phyloP scores from a whole-genome alignment of 2,797 vertebrate species.

The Sebastes iracundus region DNA sequence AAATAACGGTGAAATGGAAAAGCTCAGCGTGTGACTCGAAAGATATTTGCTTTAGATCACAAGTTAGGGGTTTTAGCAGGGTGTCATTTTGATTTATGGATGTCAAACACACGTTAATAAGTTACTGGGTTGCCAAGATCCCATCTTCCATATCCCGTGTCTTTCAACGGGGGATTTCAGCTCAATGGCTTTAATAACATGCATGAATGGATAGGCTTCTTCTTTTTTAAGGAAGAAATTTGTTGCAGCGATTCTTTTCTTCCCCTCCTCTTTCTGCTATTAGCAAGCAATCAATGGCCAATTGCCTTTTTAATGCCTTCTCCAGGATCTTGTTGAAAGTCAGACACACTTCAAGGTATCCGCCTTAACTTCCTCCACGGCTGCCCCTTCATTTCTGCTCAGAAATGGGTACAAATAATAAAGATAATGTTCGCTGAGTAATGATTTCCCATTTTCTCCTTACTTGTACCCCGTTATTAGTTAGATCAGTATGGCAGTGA shows the following conservation, averaged over 20 bases:
- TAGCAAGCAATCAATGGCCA: slow-evolving; percentile 90
- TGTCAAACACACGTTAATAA: slow-evolving; percentile 85
- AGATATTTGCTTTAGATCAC: slow-evolving; percentile 30
- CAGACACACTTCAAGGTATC: slow-evolving; percentile 86
- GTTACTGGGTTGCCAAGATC: slow-evolving; percentile 84
- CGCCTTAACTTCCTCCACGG: slow-evolving; percentile 83
- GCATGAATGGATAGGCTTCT: slow-evolving; percentile 87
- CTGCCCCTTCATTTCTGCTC: slow-evolving; percentile 86
- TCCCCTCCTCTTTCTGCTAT: slow-evolving; percentile 85
- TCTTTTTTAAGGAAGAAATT: slow-evolving; percentile 80
- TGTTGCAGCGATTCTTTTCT: slow-evolving; percentile 83
- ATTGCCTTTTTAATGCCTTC: slow-evolving; percentile 90
- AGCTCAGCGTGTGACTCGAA: neutral
- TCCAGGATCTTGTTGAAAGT: slow-evolving; percentile 88
- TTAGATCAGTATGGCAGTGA: slow-evolving; percentile 87
- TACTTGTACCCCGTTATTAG: slow-evolving; percentile 90
- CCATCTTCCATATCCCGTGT: slow-evolving; percentile 84
- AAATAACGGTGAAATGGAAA: neutral
- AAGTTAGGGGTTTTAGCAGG: slow-evolving; percentile 18
- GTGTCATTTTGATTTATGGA: slow-evolving; percentile 87
- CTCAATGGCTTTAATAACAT: slow-evolving; percentile 93
- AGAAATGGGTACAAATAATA: slow-evolving; percentile 88
- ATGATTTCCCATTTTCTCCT: slow-evolving; percentile 93
- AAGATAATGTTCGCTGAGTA: slow-evolving; percentile 91
- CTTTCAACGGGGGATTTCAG: slow-evolving; percentile 86